These are phyloP conservation scores for Coptotermes formosanus DNA, from an alignment of 1,140 invertebrate species.

Conservation along the genomic window DNA sequence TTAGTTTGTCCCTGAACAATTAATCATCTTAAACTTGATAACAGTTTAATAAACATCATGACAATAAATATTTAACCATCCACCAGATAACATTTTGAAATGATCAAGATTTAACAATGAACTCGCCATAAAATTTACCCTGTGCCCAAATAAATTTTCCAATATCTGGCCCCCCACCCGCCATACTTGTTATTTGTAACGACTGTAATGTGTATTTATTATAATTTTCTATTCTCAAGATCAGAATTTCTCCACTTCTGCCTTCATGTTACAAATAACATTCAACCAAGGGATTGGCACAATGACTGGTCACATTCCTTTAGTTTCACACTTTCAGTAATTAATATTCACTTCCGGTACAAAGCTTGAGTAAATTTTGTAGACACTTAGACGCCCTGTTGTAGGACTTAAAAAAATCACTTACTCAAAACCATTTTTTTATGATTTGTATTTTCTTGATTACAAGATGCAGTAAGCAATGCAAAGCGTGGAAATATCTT, in stretches of 20 bases:
- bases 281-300: too few species aligned
- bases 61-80: slow-evolving; percentile 13
- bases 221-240: too few species aligned
- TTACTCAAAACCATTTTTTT: not conserved
- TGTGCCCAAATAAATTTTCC: not conserved
- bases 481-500: not conserved
- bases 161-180: not conserved
- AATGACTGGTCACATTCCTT: too few species aligned
- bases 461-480: not conserved
- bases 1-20: not conserved
- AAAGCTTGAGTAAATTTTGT: too few species aligned
- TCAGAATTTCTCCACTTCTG: not conserved
- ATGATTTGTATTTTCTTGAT: not conserved
- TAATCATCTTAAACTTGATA: not conserved
- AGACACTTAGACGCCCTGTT: too few species aligned
- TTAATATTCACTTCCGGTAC: too few species aligned
- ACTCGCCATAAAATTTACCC: slow-evolving; percentile 15
- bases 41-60: not conserved
- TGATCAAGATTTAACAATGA: not conserved
- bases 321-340: too few species aligned
- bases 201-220: too few species aligned
- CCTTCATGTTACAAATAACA: not conserved
- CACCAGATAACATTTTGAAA: not conserved
- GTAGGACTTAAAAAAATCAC: too few species aligned
- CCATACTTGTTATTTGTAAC: too few species aligned